phyloP scores from a whole-genome alignment of 2,113 vertebrate genomes.

The Psittacara wagleri region DNA sequence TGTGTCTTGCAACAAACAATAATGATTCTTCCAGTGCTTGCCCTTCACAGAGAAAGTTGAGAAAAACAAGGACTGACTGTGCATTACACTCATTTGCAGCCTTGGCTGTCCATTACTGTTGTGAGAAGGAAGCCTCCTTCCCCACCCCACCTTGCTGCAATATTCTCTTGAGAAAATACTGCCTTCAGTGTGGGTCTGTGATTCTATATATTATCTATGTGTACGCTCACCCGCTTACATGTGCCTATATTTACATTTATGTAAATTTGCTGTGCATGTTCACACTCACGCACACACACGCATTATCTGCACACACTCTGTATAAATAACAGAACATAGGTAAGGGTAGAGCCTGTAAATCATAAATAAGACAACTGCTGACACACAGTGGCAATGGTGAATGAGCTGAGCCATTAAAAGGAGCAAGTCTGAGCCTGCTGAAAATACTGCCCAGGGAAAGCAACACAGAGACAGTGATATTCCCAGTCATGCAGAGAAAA shows the following conservation, averaged over 20 bases:
- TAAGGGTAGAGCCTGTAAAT: not conserved
- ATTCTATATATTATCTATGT: not conserved
- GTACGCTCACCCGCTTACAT: accelerated
- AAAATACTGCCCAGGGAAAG: not conserved
- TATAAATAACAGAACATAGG: not conserved
- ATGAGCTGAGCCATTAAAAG: not conserved
- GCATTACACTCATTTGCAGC: not conserved
- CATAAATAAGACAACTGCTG: not conserved
- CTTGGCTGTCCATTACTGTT: accelerated
- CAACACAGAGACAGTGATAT: not conserved
- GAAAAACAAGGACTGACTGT: not conserved
- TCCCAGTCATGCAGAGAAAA: not conserved
- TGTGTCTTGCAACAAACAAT: not conserved
- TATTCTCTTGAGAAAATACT: not conserved
- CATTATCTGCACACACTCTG: accelerated
- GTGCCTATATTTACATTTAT: accelerated
- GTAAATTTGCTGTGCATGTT: not conserved
- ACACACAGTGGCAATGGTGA: not conserved
- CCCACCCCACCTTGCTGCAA: accelerated
- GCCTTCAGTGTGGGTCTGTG: not conserved
- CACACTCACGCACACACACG: accelerated
- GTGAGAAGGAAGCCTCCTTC: not conserved
- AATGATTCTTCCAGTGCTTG: not conserved
- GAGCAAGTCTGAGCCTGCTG: not conserved
- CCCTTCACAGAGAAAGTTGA: not conserved